phyloP scores from a whole-genome alignment of 92 coral and sea anemone species.

The Pocillopora meandrina region DNA sequence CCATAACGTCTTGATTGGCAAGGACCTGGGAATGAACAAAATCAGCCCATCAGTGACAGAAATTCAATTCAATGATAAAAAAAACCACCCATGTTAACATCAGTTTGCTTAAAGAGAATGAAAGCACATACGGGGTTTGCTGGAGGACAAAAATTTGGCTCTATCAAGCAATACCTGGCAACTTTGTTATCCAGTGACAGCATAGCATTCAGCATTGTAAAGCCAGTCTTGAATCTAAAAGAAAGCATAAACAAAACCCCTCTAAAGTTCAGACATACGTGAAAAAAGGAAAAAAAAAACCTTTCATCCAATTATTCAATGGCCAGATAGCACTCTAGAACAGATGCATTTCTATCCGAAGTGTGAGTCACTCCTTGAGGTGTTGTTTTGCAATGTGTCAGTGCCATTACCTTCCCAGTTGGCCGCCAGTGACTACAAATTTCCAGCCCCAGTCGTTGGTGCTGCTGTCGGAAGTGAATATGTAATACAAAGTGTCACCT shows the following conservation, averaged over 20 bases:
- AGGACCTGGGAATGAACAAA: slow-evolving; percentile 52
- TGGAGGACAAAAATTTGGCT: neutral
- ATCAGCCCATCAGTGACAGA: neutral
- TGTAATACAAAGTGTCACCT: slow-evolving; percentile 91
- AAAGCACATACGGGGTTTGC: too few species aligned
- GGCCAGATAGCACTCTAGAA: too few species aligned
- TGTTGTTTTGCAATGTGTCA: neutral
- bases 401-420: slow-evolving; percentile 87
- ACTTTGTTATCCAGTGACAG: slow-evolving; percentile 84
- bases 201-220: slow-evolving; percentile 88
- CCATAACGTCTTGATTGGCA: slow-evolving; percentile 91
- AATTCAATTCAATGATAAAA: neutral
- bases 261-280: neutral
- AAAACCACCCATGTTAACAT: too few species aligned
- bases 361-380: too few species aligned
- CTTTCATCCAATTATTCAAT: too few species aligned
- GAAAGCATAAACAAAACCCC: neutral
- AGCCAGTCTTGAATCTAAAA: slow-evolving; percentile 93
- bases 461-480: slow-evolving; percentile 92
- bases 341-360: neutral
- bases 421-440: slow-evolving; percentile 97
- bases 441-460: slow-evolving; percentile 99
- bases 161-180: slow-evolving; percentile 60
- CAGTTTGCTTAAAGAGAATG: too few species aligned
- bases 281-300: neutral